A percentile compares a stretch with the other conserved stretches of the same genome.
Conservation (phyloP, 2,888 invertebrate species). For the Tuberolachnus salignus region DNA sequence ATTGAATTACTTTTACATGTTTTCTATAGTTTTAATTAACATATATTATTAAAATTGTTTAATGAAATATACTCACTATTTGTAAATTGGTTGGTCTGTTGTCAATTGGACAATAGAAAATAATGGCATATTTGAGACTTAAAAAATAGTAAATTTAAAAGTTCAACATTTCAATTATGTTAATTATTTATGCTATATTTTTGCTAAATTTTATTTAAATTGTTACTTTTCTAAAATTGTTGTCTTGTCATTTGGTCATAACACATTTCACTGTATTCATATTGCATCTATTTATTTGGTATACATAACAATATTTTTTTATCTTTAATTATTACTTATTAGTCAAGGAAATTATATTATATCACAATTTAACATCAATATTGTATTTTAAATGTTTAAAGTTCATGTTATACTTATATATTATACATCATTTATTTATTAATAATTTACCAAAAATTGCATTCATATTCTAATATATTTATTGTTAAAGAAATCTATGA, state of each 20-base stretch:
- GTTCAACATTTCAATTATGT: not conserved
- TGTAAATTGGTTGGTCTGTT: not conserved
- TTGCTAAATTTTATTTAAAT: not conserved
- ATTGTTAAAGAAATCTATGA: not conserved
- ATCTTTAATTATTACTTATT: not conserved
- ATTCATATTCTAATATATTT: not conserved
- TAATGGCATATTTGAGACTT: not conserved
- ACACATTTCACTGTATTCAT: not conserved
- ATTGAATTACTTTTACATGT: conserved; percentile 11
- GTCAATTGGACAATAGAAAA: not conserved
- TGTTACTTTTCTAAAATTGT: not conserved
- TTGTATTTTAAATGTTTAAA: not conserved
- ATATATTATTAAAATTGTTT: conserved; percentile 7
- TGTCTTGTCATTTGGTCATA: not conserved
- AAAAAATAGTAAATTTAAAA: not conserved
- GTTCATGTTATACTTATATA: not conserved
- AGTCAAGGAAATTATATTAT: too few relatives aligned
- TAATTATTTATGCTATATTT: too few relatives aligned
- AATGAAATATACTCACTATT: conserved; percentile 29
- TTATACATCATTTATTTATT: not conserved
- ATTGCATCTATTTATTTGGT: too few relatives aligned
- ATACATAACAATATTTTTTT: too few relatives aligned
- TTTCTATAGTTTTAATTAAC: conserved; percentile 9
- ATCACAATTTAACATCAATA: not conserved
- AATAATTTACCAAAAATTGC: not conserved